Base-by-base conservation (phyloP, 2,888 invertebrate species). In the Helobdella robusta region DNA sequence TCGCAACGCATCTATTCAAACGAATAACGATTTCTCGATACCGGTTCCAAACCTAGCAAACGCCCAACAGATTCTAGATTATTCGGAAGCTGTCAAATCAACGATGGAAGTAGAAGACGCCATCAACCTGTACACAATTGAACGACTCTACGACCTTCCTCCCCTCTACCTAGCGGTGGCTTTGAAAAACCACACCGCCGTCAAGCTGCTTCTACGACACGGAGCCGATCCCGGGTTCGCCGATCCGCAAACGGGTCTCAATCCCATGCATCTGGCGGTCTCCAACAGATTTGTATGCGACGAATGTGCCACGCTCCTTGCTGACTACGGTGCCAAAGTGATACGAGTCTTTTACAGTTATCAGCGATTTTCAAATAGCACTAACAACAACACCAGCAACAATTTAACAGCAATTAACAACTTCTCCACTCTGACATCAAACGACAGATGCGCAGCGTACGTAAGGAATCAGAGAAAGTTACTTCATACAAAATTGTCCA, bases 81-180 rank as follows among this genome's bases (percentile, higher is more conserved):
- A 11, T 52, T 18, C 34, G 18, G 23, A 59, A 18, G 4, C 28
- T 4, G 4, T 3, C 11, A 18, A 40, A 28, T 20, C n/a, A 35
- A 15, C 23, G 36, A 52, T 28, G 11, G 18, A 18, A 32, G 11
- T n/a, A 25, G 44, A 54, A 32, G 64, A 64, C 52, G 73, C 77
- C 65, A 73, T 74, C 28, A 73, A 73, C 48, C 80, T 80, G 64
- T 83, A 83, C 72, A 81, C 80, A 11, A 78, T 81, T 35, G 82
- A 82, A 8, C 80, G 81, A 67, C 76, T 85, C 35, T 81, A 83
- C 73, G 80, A 81, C 15, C 76, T 84, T 63, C 84, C 84, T 1
- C 84, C 84, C n/a, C 74, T 85, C 40, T 84, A 82, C 70, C 77
- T 84, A 59, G 84, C 84, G 0, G 83, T 84, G 5, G 81, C 82